These are phyloP conservation scores for Periphyllus acericola DNA, from an alignment of 2,888 invertebrate genomes.

Conservation along the genomic window DNA sequence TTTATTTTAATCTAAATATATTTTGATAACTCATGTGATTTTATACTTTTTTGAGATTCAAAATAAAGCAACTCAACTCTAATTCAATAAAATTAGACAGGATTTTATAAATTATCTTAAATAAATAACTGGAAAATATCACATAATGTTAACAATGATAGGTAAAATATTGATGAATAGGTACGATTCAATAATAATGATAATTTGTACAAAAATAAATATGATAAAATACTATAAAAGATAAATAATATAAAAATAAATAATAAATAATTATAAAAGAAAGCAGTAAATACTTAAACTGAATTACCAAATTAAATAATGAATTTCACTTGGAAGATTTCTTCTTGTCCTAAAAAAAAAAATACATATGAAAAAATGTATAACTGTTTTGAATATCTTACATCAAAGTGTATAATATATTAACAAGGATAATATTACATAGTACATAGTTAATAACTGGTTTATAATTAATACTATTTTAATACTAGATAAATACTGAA, in stretches of 20 bases:
- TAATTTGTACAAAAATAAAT: constrained; percentile 1
- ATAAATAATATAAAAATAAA: constrained; percentile 2
- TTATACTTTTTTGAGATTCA: neutral
- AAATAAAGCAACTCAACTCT: neutral
- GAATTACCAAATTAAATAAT: neutral
- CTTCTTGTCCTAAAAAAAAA: constrained; percentile 36
- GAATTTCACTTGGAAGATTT: constrained; percentile 21
- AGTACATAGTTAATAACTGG: no score
- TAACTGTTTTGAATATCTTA: no score
- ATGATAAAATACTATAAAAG: neutral
- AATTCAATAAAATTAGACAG: neutral
- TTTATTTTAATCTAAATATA: neutral
- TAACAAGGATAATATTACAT: no score
- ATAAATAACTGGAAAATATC: constrained; percentile 33
- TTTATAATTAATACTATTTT: no score
- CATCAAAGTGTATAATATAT: no score
- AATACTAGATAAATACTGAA: no score
- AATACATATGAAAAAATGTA: neutral
- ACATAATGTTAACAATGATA: constrained; percentile 46
- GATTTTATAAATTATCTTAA: neutral
- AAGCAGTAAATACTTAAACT: neutral
- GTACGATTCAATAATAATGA: neutral
- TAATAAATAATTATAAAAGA: constrained; percentile 6
- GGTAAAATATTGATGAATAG: constrained; percentile 17
- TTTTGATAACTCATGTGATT: no score